Percentiles rank a stretch among this genome's conserved stretches.
phyloP scores from a whole-genome alignment of 2,113 vertebrate genomes.

The Peucedramus taeniatus region DNA sequence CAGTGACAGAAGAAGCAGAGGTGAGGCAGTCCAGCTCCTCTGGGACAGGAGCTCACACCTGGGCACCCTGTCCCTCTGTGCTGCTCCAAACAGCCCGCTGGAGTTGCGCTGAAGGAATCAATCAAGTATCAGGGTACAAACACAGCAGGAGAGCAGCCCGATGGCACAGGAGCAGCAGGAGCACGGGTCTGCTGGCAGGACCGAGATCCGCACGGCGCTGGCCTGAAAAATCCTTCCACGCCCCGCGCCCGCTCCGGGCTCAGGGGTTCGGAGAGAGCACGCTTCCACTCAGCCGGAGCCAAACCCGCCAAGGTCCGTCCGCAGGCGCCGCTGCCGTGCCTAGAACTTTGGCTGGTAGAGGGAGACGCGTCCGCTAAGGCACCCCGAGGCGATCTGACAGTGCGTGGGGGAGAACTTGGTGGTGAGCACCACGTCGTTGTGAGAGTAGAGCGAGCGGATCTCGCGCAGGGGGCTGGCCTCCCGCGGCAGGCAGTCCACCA shows the following conservation, averaged over 20 bases:
- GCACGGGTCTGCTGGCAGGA: not conserved
- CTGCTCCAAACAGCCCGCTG: not conserved
- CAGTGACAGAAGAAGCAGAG: not conserved
- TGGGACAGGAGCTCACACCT: not conserved
- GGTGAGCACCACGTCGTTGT: constrained; percentile 96
- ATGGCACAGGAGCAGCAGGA: constrained; percentile 38
- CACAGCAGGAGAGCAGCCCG: not conserved
- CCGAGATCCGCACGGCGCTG: not conserved
- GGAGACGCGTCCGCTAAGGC: constrained; percentile 95
- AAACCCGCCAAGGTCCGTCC: not conserved
- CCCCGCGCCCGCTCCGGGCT: constrained; percentile 2
- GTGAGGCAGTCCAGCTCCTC: not conserved
- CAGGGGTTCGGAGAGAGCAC: constrained; percentile 27
- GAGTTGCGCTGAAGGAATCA: not conserved
- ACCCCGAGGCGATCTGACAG: constrained; percentile 98
- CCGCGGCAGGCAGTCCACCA: constrained; percentile 91
- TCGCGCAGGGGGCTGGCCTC: constrained; percentile 88
- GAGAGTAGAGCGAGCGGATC: constrained; percentile 94
- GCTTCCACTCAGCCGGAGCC: constrained; percentile 66
- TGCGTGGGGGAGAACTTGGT: constrained; percentile 99
- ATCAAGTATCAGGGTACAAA: not conserved
- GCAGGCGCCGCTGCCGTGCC: constrained; percentile 43
- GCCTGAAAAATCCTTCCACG: not conserved
- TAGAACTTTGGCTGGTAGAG: constrained; percentile 99
- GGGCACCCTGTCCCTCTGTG: not conserved